Evolutionary conservation across 2,113 vertebrate genomes (phyloP).

Genomic region (Lichenostomus cassidix): DNA sequence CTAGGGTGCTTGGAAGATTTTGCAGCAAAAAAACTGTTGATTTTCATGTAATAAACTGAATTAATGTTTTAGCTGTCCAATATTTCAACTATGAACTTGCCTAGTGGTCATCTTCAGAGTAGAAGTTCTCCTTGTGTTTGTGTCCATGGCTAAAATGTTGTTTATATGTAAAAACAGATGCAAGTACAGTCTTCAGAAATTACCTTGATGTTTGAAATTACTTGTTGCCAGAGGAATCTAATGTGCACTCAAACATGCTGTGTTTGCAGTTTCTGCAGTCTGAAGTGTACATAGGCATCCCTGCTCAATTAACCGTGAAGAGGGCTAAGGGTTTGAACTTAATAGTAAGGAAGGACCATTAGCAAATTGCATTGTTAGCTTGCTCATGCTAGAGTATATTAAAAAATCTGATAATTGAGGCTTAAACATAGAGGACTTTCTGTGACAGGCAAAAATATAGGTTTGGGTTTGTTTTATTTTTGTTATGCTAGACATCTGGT

Average conservation of each 20-base stretch:
- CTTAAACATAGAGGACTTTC: not conserved
- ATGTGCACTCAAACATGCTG: conserved; percentile 5
- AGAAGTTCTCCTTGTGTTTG: not conserved
- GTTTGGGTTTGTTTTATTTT: not conserved
- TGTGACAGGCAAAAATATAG: not conserved
- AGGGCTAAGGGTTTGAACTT: not conserved
- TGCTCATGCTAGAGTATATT: not conserved
- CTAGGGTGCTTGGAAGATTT: not conserved
- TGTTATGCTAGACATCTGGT: not conserved
- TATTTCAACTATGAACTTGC: not conserved
- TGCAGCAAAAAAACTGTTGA: not conserved
- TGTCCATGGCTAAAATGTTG: not conserved
- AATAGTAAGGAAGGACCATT: not conserved
- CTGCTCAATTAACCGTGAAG: not conserved
- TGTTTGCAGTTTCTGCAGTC: not conserved
- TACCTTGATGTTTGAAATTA: conserved; percentile 27
- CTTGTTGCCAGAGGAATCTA: conserved; percentile 36
- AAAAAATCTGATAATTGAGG: not conserved
- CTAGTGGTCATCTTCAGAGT: not conserved
- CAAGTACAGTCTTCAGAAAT: not conserved
- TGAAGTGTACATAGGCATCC: not conserved
- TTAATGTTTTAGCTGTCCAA: not conserved
- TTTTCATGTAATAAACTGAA: not conserved
- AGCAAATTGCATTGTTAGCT: not conserved
- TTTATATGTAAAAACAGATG: not conserved